Base-by-base conservation (phyloP, 2,797 vertebrate species). In the Cephalopachus bancanus region DNA sequence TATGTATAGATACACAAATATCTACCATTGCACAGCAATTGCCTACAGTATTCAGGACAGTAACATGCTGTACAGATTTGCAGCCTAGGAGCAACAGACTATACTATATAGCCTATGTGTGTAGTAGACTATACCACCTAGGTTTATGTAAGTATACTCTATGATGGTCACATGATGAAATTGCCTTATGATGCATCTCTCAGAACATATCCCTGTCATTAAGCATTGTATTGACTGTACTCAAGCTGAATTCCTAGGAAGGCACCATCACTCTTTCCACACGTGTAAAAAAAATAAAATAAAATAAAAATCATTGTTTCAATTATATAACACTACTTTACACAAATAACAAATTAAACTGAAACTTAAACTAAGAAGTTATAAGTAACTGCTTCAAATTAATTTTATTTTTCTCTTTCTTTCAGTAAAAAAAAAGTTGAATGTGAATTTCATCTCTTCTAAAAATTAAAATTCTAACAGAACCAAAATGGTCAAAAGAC, bases 391-490 rank as follows among this genome's bases (percentile, higher is more conserved):
- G 17, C 71, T 10, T 69, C n/a, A n/a, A n/a, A 81, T 44, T 44
- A 44, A 57, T 75, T 93, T 92, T 75, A 83, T 92, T 89, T 89
- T 93, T 75, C 62, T 28, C 49, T 90, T 80, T 60, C 19, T 69
- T 14, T 64, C 83, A 91, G 80, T 78, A 81, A 87, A 93, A 94
- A 87, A 30, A 85, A 55, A 55, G 6, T 15, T 93, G 62, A 83
- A 78, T 64, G 88, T 11, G 22, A 87, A 78, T 90, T 93, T 81
- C 86, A 79, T 78, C 51, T 88, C 44, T 83, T 88, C 59, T 80
- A 57, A 94, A 89, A 97, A 76, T 85, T 37, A 89, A 89, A 91
- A 96, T 78, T 90, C 65, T 95, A 87, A 87, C 57, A 83, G 85
- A 49, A 87, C 22, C 17, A n/a, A 94, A 83, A 83, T 17, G 37